Evolutionary conservation across 2,113 vertebrate species (phyloP).

Genomic region (Vombatus ursinus): DNA sequence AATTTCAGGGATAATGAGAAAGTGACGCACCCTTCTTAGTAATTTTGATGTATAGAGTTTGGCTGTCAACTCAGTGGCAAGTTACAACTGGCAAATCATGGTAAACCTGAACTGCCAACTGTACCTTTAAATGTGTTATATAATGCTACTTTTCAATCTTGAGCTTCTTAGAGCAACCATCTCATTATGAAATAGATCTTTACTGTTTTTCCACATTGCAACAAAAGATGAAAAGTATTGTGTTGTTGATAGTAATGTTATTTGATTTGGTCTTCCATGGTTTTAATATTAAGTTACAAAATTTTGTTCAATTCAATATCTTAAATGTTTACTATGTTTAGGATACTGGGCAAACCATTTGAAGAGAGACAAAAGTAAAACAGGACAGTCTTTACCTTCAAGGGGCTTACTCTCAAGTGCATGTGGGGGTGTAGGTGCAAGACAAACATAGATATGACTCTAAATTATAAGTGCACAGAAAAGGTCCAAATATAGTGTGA

Average conservation of each 20-base stretch:
- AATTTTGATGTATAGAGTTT: conserved; percentile 61
- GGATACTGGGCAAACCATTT: background rate
- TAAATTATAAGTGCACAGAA: background rate
- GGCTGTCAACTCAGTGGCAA: conserved; percentile 72
- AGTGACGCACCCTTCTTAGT: conserved; percentile 72
- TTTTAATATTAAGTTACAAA: conserved; percentile 67
- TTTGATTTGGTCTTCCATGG: background rate
- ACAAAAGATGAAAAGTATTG: conserved; percentile 62
- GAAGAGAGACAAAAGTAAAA: background rate
- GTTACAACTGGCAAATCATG: conserved; percentile 73
- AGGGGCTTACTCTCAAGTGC: background rate
- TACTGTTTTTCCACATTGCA: conserved; percentile 63
- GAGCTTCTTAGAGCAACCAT: conserved; percentile 40
- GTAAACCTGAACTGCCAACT: conserved; percentile 72
- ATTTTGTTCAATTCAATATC: conserved; percentile 28
- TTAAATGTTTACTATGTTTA: background rate
- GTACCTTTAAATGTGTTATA: conserved; percentile 69
- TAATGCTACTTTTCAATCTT: conserved; percentile 66
- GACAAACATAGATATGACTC: background rate
- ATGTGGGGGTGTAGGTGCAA: background rate
- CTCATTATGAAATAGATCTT: background rate
- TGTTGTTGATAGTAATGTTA: conserved; percentile 67
- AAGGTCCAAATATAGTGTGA: background rate
- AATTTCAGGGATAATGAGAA: conserved; percentile 76
- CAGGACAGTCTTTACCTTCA: background rate